phyloP scores from a whole-genome alignment of 2,113 vertebrate species.

The Puffinus mauretanicus region DNA sequence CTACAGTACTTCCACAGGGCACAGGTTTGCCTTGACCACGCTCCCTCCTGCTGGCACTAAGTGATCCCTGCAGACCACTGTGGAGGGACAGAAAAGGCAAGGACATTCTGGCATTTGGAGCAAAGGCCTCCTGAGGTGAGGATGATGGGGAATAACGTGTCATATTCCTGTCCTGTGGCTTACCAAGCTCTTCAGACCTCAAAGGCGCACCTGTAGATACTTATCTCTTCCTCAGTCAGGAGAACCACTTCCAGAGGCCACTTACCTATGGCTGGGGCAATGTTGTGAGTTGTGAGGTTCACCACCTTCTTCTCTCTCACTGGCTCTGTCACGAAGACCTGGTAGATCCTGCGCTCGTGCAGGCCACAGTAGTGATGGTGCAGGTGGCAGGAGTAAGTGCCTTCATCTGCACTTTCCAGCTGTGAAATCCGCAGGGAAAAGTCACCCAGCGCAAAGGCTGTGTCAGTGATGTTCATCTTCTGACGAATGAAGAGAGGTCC shows the following conservation, averaged over 20 bases:
- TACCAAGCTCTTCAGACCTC: not conserved
- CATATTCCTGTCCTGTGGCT: not conserved
- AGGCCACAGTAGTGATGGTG: conserved; percentile 97
- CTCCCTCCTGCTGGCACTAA: not conserved
- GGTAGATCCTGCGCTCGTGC: conserved; percentile 88
- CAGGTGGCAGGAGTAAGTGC: conserved; percentile 92
- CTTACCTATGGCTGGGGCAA: conserved; percentile 35
- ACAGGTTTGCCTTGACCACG: not conserved
- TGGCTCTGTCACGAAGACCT: conserved; percentile 74
- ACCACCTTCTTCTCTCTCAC: conserved; percentile 33
- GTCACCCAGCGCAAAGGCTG: conserved; percentile 85
- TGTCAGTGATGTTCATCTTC: conserved; percentile 84
- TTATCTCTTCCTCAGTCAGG: not conserved
- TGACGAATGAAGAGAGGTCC: conserved; percentile 83
- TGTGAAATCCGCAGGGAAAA: conserved; percentile 81
- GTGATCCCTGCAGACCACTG: not conserved
- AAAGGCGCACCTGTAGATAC: not conserved
- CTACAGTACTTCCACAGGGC: not conserved
- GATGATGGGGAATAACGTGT: not conserved
- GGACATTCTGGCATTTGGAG: not conserved
- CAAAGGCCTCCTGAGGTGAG: not conserved
- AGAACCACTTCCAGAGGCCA: not conserved
- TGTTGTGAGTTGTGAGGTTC: conserved; percentile 62
- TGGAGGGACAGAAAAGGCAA: not conserved
- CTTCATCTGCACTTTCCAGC: conserved; percentile 82